Percentiles rank a stretch among this genome's conserved stretches.
phyloP scores from a whole-genome alignment of 2,113 vertebrate species.

The Tetraodon nigroviridis region DNA sequence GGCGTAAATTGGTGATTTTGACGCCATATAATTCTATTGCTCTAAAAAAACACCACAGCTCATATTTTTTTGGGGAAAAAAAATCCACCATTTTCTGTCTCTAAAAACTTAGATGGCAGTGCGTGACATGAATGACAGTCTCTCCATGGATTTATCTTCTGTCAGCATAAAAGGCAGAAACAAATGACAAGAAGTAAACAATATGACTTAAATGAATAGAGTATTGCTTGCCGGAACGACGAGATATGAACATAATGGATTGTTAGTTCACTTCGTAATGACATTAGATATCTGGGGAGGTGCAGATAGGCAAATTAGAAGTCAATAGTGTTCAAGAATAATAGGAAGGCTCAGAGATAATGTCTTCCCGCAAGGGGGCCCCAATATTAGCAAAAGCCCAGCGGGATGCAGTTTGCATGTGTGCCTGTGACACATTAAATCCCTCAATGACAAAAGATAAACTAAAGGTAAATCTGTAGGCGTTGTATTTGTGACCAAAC shows the following conservation, averaged over 20 bases:
- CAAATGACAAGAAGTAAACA: conserved; percentile 38
- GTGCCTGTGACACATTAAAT: conserved; percentile 69
- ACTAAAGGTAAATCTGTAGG: conserved; percentile 60
- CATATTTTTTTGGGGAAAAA: too few relatives aligned
- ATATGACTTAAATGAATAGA: conserved; percentile 55
- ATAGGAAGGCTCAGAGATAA: conserved; percentile 72
- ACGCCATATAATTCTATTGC: too few relatives aligned
- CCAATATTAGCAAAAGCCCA: conserved; percentile 70
- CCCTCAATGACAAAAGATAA: conserved; percentile 72
- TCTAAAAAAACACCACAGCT: too few relatives aligned
- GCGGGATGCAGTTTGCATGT: conserved; percentile 63
- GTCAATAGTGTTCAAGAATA: conserved; percentile 71
- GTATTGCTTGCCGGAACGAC: conserved; percentile 53
- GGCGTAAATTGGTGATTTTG: too few relatives aligned
- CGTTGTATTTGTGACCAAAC: conserved; percentile 41
- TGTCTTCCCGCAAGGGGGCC: conserved; percentile 72
- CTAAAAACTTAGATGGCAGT: not conserved
- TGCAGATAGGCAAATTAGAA: conserved; percentile 73
- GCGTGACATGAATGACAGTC: not conserved
- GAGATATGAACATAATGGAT: conserved; percentile 62
- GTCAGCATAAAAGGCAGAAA: not conserved
- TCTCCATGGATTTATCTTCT: conserved; percentile 2
- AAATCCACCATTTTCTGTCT: not conserved
- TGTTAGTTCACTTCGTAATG: conserved; percentile 63
- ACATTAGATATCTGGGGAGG: conserved; percentile 55